Evolutionary conservation across 2,888 invertebrate species (phyloP).

Genomic region (Gisinianus flammeolus): DNA sequence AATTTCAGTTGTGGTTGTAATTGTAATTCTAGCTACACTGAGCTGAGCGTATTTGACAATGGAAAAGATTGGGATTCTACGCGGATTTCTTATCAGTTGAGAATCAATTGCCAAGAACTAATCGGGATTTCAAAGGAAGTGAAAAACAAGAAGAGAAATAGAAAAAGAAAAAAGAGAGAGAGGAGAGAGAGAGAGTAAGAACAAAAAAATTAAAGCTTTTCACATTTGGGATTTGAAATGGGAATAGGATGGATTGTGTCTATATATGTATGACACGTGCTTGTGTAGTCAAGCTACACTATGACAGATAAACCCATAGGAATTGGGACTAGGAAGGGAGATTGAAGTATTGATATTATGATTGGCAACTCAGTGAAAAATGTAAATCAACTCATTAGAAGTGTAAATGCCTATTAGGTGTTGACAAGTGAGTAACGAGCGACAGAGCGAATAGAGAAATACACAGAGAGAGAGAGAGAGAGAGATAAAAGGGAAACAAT

Average conservation of each 20-base stretch:
- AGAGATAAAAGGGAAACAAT: background rate
- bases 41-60: too few relatives aligned
- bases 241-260: too few relatives aligned
- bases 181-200: background rate
- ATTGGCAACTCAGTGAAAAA: constrained; percentile 6
- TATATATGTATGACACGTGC: background rate
- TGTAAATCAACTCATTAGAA: constrained; percentile 5
- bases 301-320: too few relatives aligned
- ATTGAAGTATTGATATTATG: constrained; percentile 3
- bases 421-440: constrained; percentile 17
- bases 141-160: background rate
- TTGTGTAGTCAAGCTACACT: too few relatives aligned
- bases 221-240: background rate
- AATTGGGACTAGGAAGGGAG: background rate
- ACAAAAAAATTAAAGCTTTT: background rate
- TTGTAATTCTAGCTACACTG: too few relatives aligned
- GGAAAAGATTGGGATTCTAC: too few relatives aligned
- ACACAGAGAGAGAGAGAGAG: background rate
- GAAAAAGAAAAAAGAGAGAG: too few relatives aligned
- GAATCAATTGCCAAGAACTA: constrained; percentile 14
- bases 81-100: constrained; percentile 9
- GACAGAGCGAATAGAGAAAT: background rate
- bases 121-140: constrained; percentile 6
- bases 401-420: constrained; percentile 17
- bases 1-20: too few relatives aligned